These are phyloP conservation scores for Argyrosomus regius DNA, from an alignment of 2,797 vertebrate species.

Conservation along the genomic window DNA sequence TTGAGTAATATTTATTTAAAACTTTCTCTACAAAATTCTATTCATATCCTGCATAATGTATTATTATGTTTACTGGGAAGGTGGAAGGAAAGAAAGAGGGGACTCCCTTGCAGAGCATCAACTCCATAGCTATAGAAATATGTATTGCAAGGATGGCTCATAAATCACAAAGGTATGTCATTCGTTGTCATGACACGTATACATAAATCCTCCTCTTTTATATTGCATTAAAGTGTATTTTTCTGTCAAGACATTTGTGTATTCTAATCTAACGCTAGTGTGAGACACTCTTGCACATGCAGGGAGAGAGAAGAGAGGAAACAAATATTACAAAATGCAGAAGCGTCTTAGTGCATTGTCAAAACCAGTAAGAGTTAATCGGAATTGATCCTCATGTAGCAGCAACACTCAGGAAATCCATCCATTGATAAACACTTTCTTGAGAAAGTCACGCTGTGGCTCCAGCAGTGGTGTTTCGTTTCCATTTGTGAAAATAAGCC, in stretches of 20 bases:
- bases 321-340: conserved; percentile 74
- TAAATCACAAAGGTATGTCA: conserved; percentile 71
- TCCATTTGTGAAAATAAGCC: conserved; percentile 86
- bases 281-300: conserved; percentile 39
- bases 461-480: conserved; percentile 78
- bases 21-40: conserved; percentile 3
- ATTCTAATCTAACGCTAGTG: conserved; percentile 56
- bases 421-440: conserved; percentile 84
- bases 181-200: conserved; percentile 57
- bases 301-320: conserved; percentile 62
- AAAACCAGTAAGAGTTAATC: conserved; percentile 81
- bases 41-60: conserved; percentile 39
- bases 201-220: conserved; percentile 66
- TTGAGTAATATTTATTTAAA: conserved; percentile 22
- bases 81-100: conserved; percentile 16
- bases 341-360: conserved; percentile 79
- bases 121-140: conserved; percentile 49
- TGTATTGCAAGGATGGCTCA: conserved; percentile 48
- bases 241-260: conserved; percentile 57
- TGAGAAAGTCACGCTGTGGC: conserved; percentile 76
- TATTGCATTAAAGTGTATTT: conserved; percentile 64
- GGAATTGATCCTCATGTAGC: conserved; percentile 83
- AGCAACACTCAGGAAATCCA: conserved; percentile 81
- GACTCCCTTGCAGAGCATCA: conserved; percentile 21
- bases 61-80: conserved; percentile 21